phyloP scores from a whole-genome alignment of 2,888 invertebrate genomes.

The Myopa tessellatipennis region DNA sequence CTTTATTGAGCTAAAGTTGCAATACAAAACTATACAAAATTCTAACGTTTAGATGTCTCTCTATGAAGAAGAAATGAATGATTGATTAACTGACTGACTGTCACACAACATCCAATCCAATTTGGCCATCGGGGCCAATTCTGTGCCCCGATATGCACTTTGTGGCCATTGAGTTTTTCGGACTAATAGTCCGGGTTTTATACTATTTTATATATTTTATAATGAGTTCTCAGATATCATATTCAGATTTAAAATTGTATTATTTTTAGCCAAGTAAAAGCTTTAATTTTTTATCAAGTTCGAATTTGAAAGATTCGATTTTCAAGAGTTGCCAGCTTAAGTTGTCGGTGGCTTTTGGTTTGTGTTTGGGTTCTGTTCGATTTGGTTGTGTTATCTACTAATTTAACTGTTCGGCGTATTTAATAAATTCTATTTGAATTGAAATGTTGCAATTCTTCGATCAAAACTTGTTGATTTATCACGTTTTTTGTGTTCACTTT shows the following conservation, averaged over 20 bases:
- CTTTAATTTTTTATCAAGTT: not conserved
- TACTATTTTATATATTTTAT: no score
- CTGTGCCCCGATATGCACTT: no score
- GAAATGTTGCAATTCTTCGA: not conserved
- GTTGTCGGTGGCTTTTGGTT: constrained; percentile 36
- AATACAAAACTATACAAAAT: not conserved
- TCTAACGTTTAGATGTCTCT: no score
- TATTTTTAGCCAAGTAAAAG: not conserved
- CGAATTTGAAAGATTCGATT: no score
- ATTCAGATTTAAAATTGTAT: not conserved
- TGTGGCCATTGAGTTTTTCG: no score
- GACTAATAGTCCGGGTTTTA: no score
- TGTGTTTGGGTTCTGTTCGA: constrained; percentile 15
- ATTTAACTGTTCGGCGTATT: constrained; percentile 8
- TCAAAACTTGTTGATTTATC: not conserved
- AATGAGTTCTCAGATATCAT: no score
- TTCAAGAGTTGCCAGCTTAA: not conserved
- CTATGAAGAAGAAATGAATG: no score
- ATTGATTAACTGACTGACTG: not conserved
- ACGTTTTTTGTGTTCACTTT: not conserved
- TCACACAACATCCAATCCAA: no score
- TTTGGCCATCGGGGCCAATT: no score
- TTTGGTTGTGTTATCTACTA: constrained; percentile 9
- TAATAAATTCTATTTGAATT: not conserved
- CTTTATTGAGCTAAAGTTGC: not conserved